These are phyloP conservation scores for Amblyjoppa proteus DNA, from an alignment of 2,888 invertebrate genomes.

Conservation along the genomic window DNA sequence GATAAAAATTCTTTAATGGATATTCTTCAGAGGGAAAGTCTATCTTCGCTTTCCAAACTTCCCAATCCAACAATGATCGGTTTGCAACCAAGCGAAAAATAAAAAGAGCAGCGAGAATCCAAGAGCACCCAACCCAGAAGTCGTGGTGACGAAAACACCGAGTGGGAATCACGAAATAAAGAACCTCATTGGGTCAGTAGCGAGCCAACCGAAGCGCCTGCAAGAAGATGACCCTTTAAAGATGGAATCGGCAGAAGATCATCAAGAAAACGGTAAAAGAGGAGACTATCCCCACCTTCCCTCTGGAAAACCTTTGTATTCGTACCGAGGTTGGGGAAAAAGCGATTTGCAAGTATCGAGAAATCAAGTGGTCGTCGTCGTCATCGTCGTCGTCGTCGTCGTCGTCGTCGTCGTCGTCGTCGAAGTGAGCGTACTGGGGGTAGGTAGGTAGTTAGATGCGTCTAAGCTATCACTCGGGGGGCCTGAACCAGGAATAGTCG, in stretches of 20 bases:
- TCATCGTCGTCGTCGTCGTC: conserved; percentile 10
- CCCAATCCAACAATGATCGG: too few species aligned
- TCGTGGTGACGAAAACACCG: not conserved
- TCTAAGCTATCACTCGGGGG: conserved; percentile 64
- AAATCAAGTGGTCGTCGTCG: conserved; percentile 33
- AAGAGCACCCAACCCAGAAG: too few species aligned
- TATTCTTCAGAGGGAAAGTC: too few species aligned
- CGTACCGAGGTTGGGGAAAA: conserved; percentile 19
- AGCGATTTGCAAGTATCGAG: conserved; percentile 42
- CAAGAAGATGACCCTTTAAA: conserved; percentile 42
- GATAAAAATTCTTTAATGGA: too few species aligned
- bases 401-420: conserved; percentile 14
- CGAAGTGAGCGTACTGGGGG: conserved; percentile 65
- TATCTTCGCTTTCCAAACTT: too few species aligned
- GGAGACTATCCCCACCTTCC: conserved; percentile 12
- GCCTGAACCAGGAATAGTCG: conserved; percentile 83
- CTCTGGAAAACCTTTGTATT: conserved; percentile 18
- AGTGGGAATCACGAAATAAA: conserved; percentile 25
- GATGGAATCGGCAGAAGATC: conserved; percentile 22
- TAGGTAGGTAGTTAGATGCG: conserved; percentile 50
- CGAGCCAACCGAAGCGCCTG: conserved; percentile 10
- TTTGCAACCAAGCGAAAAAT: too few species aligned
- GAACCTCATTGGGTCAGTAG: conserved; percentile 8
- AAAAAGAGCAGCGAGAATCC: too few species aligned
- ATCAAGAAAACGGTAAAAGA: conserved; percentile 14